Evolutionary conservation across 92 coral and sea anemone genomes (phyloP), one percentile per base, ranked within the genome.

Genomic region (Siderastrea siderea): DNA sequence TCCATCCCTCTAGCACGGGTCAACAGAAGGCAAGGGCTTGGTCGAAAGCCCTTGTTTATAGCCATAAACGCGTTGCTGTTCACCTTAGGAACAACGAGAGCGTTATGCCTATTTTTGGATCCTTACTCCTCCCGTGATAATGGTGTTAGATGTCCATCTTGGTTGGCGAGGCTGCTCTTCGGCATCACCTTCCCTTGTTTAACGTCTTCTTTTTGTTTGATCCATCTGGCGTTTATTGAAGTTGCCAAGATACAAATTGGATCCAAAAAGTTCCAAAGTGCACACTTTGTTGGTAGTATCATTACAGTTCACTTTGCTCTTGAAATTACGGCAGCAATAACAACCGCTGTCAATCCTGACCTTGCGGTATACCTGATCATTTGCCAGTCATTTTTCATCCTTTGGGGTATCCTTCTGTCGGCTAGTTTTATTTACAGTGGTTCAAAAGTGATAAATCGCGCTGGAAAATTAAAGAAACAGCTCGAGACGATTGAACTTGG

Each of bases 401-500:
- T 88, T 52, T 95, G 95, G 89, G 93, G 96, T 47, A 61, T 95
- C 65, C 45, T 85, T 3, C 80, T 93, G 53, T 93, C 96, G 0
- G 80, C 75, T 43, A 88, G 96, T 68, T 93, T 93, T 53, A 78
- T 93, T 15, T 95, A 95, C 96, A 95, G 98, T 59, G 98, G 98
- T 63, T 71, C 75, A 10, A 91, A 90, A 65, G 91, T 95, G 16
- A 74, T 95, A 57, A 8, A 13, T 26, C 79, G 50, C 7, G 52
- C 90, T 50, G 13, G 10, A 26, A 52, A 53, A 7, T 76, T 81
- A 17, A 79, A 72, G 11, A 79, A 67, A n/a, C 82, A 89, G 55
- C 84, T 92, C 4, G 80, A 69, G 47, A 74, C 55, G 49, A 47
- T 91, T 43, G 71, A 82, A 57, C 71, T 43, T 55, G 77, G 68